phyloP scores from a whole-genome alignment of 1,140 invertebrate genomes.

The Nebria ingens region DNA sequence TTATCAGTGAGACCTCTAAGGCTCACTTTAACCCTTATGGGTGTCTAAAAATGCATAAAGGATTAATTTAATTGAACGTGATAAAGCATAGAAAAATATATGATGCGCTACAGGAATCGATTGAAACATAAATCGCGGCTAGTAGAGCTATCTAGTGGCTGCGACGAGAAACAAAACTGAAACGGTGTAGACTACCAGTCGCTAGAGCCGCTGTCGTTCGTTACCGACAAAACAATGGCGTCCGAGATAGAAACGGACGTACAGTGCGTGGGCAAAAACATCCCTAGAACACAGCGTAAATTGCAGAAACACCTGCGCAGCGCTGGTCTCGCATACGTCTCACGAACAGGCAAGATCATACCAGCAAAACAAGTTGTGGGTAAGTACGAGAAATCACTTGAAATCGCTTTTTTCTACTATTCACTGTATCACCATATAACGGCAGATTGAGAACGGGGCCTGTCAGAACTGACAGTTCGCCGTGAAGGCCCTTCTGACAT shows the following conservation, averaged over 20 bases:
- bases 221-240: slow-evolving; percentile 25
- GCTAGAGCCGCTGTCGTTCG: neutral
- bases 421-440: too few species aligned
- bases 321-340: slow-evolving; percentile 36
- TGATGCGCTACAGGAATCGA: too few species aligned
- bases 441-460: neutral
- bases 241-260: slow-evolving; percentile 27
- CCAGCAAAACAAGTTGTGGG: slow-evolving; percentile 38
- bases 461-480: slow-evolving; percentile 5
- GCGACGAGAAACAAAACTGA: too few species aligned
- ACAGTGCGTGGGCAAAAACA: slow-evolving; percentile 27
- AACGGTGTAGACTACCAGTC: slow-evolving; percentile 5
- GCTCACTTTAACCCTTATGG: too few species aligned
- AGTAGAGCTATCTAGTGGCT: too few species aligned
- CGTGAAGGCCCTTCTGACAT: slow-evolving; percentile 5
- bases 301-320: slow-evolving; percentile 36
- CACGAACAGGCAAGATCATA: slow-evolving; percentile 36
- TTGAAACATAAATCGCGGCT: too few species aligned
- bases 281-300: slow-evolving; percentile 34
- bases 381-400: slow-evolving; percentile 19
- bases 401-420: neutral
- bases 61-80: too few species aligned
- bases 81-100: too few species aligned
- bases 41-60: too few species aligned
- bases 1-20: too few species aligned